Evolutionary conservation across 2,113 vertebrate genomes (phyloP).

Genomic region (Odontesthes bonariensis): DNA sequence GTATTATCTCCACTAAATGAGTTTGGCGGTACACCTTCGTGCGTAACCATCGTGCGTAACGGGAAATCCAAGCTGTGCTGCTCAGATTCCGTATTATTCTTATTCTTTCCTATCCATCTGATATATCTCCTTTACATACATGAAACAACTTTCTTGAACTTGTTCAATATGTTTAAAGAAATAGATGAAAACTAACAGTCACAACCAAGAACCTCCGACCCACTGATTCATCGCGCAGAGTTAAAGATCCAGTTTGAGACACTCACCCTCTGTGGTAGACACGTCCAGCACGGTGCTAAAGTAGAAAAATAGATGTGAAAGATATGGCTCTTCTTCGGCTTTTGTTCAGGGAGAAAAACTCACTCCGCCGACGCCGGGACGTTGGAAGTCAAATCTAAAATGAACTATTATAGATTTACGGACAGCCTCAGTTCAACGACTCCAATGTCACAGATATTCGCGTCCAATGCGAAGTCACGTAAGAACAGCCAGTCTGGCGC

Average conservation of each 20-base stretch:
- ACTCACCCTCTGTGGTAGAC: conserved; percentile 79
- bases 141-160: background rate
- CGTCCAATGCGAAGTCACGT: conserved; percentile 52
- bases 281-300: conserved; percentile 74
- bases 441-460: conserved; percentile 54
- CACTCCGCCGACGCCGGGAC: background rate
- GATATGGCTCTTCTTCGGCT: background rate
- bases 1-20: background rate
- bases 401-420: conserved; percentile 17
- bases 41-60: conserved; percentile 30
- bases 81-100: background rate
- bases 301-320: conserved; percentile 44
- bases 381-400: conserved; percentile 15
- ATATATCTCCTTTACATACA: background rate
- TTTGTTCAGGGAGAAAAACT: background rate
- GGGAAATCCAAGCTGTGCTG: conserved; percentile 48
- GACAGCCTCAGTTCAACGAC: conserved; percentile 8
- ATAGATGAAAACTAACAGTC: background rate
- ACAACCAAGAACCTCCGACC: background rate
- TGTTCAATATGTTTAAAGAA: background rate
- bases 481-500: conserved; percentile 32
- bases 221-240: conserved; percentile 11
- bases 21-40: background rate
- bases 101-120: background rate
- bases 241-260: conserved; percentile 39